Evolutionary conservation across 2,888 invertebrate species (phyloP).

Genomic region (Mamestra brassicae): DNA sequence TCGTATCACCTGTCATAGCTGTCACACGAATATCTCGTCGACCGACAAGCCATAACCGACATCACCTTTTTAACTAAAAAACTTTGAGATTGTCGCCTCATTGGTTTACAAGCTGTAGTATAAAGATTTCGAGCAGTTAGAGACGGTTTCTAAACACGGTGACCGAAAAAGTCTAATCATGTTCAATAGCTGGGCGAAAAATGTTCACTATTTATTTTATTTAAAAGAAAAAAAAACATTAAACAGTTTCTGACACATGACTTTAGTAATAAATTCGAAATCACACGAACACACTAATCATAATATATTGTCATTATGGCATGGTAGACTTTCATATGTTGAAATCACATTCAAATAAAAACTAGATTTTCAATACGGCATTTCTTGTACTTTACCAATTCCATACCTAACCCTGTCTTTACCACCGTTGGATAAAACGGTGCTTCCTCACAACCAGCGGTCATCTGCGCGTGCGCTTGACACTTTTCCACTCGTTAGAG

Average conservation of each 20-base stretch:
- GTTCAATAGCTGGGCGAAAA: neutral
- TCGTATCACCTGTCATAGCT: conserved; percentile 53
- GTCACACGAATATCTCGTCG: conserved; percentile 41
- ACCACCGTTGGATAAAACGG: conserved; percentile 29
- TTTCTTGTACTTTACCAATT: neutral
- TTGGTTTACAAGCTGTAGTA: conserved; percentile 16
- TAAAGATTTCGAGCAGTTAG: neutral
- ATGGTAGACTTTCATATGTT: neutral
- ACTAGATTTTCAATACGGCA: neutral
- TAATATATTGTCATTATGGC: neutral
- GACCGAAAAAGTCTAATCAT: neutral
- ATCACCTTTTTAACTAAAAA: conserved; percentile 43
- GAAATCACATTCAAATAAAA: neutral
- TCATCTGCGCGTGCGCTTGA: conserved; percentile 73
- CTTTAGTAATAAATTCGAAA: too few relatives aligned
- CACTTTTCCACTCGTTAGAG: conserved; percentile 88
- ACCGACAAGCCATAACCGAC: conserved; percentile 33
- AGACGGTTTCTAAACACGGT: neutral
- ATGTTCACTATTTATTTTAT: too few relatives aligned
- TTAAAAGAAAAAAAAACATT: too few relatives aligned
- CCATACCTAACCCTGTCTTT: neutral
- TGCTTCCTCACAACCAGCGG: conserved; percentile 29
- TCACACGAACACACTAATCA: neutral
- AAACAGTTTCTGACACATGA: too few relatives aligned
- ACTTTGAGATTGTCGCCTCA: conserved; percentile 27